These are phyloP conservation scores for Listronotus oregonensis DNA, from an alignment of 1,140 invertebrate genomes.

Conservation along the genomic window DNA sequence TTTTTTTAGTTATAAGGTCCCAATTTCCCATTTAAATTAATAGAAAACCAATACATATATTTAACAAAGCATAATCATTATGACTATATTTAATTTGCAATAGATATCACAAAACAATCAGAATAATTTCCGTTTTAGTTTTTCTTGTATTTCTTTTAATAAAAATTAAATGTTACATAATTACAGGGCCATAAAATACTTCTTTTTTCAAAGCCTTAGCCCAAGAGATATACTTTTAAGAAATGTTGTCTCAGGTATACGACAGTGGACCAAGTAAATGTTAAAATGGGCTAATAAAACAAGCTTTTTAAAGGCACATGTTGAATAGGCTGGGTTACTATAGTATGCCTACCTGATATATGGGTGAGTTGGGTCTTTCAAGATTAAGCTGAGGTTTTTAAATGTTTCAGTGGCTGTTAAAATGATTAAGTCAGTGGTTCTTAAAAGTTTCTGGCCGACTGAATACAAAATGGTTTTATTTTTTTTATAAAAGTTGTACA, in stretches of 20 bases:
- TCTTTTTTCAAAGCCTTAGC: too few relatives aligned
- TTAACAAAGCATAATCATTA: too few relatives aligned
- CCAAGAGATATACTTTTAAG: neutral
- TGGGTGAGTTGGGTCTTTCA: neutral
- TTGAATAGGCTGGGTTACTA: neutral
- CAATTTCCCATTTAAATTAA: neutral
- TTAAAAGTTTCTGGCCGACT: too few relatives aligned
- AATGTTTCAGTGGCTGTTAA: neutral
- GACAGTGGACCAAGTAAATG: neutral
- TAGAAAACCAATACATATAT: too few relatives aligned
- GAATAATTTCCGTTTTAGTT: too few relatives aligned
- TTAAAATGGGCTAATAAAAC: neutral
- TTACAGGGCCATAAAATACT: too few relatives aligned
- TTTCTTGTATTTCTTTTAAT: neutral
- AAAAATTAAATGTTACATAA: neutral
- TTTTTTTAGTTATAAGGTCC: neutral
- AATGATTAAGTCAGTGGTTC: neutral
- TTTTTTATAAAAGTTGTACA: too few relatives aligned
- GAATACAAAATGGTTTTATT: too few relatives aligned
- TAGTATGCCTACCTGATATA: neutral
- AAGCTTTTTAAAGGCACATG: neutral
- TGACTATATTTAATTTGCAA: too few relatives aligned
- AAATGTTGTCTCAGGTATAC: slow-evolving; percentile 1
- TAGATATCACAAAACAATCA: too few relatives aligned
- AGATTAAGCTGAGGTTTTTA: neutral